Base-by-base conservation (phyloP, 2,797 vertebrate genomes). In the Labeo calbasu region DNA sequence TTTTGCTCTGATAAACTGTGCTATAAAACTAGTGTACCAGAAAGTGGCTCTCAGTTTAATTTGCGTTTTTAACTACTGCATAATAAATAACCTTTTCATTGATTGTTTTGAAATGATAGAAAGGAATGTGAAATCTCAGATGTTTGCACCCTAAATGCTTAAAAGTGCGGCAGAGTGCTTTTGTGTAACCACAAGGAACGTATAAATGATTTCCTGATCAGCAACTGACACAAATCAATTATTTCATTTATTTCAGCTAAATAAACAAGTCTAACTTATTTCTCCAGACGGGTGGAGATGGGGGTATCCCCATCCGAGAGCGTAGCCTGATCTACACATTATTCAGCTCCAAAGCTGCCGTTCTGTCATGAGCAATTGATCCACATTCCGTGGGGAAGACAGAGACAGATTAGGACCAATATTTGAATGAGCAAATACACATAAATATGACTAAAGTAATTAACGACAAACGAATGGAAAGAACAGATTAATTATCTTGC, bases 401-500 rank as follows among this genome's bases (percentile, higher is more conserved):
- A 75, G 72, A 85, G 78, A 86, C 21, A 76, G 28, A 89, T 81
- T 88, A 76, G 23, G 78, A 65, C 82, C 55, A 11, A 84, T 77
- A 87, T 83, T 48, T 84, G 77, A 84, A 83, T 11, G 78, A 86
- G 84, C 2, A 80, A 84, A 83, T 59, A 76, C 78, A 73, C 70
- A 81, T 77, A 85, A 79, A 84, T 87, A 87, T 84, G 85, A 85
- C 88, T 85, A 65, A 88, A 82, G 86, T 87, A 87, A 89, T 90
- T 89, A 91, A 86, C 43, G 32, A 70, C 78, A 89, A 83, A 80
- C 61, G 46, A 86, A 86, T 6, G 65, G 82, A 86, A 85, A 87
- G 70, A 87, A 88, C 70, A 85, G 86, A 90, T 88, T 85, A 87
- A 90, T 90, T 90, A 87, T 86, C 65, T 32, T 79, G 77, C 11